phyloP scores from a whole-genome alignment of 2,888 invertebrate species.

The Parapristionchus giblindavisi region DNA sequence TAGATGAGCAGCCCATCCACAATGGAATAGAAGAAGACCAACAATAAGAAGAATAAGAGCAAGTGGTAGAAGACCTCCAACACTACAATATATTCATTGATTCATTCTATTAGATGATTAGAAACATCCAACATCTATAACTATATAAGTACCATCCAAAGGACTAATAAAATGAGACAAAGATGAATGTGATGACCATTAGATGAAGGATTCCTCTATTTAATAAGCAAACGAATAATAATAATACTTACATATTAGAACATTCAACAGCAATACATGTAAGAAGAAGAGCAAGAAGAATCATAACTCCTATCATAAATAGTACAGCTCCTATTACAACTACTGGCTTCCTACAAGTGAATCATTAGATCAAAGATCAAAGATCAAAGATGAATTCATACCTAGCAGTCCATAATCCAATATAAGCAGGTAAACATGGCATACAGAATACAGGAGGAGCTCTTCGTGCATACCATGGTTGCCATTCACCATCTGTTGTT shows the following conservation, averaged over 20 bases:
- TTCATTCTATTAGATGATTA: too few species aligned
- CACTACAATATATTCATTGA: conserved; percentile 45
- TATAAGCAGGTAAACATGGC: conserved; percentile 66
- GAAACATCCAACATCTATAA: too few species aligned
- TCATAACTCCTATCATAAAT: conserved; percentile 66
- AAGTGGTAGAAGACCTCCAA: conserved; percentile 62
- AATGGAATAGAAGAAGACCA: conserved; percentile 68
- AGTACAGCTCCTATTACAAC: conserved; percentile 63
- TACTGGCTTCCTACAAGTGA: conserved; percentile 55
- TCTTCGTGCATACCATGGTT: conserved; percentile 66
- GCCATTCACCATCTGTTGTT: conserved; percentile 58
- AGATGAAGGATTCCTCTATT: too few species aligned
- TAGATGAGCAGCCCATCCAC: conserved; percentile 69
- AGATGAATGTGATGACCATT: too few species aligned
- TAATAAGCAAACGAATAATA: too few species aligned
- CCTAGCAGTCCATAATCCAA: conserved; percentile 66
- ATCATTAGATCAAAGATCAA: not conserved
- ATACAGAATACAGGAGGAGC: conserved; percentile 67
- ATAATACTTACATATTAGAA: conserved; percentile 60
- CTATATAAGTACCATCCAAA: too few species aligned
- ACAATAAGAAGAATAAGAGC: conserved; percentile 67
- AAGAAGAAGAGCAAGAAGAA: conserved; percentile 64
- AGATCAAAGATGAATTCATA: conserved; percentile 17
- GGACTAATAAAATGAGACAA: too few species aligned
- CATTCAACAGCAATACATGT: conserved; percentile 68